Percentiles rank a stretch among this genome's conserved stretches.
phyloP scores from a whole-genome alignment of 2,888 invertebrate species.

The Lepidochrysops patricia region DNA sequence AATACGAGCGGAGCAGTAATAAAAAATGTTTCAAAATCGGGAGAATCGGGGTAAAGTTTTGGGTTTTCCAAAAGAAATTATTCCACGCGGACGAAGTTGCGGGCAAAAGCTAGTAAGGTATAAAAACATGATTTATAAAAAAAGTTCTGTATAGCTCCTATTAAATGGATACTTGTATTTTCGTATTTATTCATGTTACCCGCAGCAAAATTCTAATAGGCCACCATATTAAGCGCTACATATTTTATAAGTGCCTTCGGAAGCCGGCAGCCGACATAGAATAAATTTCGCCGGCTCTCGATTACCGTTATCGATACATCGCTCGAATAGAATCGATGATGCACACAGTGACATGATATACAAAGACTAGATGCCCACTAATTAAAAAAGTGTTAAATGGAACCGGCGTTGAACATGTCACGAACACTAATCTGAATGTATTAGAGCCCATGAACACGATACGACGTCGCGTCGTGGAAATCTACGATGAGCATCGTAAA shows the following conservation, averaged over 20 bases:
- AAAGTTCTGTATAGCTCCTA: not conserved
- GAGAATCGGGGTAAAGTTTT: too few species aligned
- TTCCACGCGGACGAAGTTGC: too few species aligned
- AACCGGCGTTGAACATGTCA: too few species aligned
- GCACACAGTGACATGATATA: not conserved
- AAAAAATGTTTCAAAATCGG: too few species aligned
- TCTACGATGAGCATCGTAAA: too few species aligned
- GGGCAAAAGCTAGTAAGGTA: too few species aligned
- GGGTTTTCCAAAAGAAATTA: too few species aligned
- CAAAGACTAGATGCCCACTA: not conserved
- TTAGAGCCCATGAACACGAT: too few species aligned
- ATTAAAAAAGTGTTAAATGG: not conserved
- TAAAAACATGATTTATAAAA: too few species aligned
- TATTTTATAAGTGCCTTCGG: constrained; percentile 27
- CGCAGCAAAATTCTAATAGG: constrained; percentile 19
- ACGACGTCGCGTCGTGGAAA: too few species aligned
- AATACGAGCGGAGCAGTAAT: too few species aligned
- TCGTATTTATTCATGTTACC: not conserved
- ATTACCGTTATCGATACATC: constrained; percentile 51
- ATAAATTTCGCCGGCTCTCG: constrained; percentile 46
- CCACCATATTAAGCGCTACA: constrained; percentile 12
- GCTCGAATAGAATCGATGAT: constrained; percentile 34
- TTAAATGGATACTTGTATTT: not conserved
- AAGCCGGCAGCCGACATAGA: constrained; percentile 34
- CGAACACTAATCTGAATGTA: too few species aligned